These are phyloP conservation scores for Octodonta nipae DNA, from an alignment of 2,888 invertebrate species.

Conservation along the genomic window DNA sequence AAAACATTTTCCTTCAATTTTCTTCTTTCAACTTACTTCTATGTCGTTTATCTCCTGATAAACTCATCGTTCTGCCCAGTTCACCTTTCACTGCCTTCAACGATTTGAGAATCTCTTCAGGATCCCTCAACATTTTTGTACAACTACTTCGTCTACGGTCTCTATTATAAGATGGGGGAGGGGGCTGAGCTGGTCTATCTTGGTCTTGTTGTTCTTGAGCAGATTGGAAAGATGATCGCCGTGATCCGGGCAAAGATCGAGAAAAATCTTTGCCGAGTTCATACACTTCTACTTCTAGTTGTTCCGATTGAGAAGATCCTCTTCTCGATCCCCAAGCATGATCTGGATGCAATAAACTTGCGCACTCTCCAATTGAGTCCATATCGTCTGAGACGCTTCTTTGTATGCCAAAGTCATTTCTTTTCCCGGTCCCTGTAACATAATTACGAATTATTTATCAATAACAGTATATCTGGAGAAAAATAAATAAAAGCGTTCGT, in stretches of 20 bases:
- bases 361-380: conserved; percentile 59
- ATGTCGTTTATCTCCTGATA: conserved; percentile 50
- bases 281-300: conserved; percentile 63
- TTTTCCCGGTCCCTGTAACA: conserved; percentile 44
- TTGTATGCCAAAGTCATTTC: conserved; percentile 61
- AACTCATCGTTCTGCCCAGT: conserved; percentile 68
- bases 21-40: conserved; percentile 35
- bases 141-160: conserved; percentile 71
- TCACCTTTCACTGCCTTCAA: conserved; percentile 72
- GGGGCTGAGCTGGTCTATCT: conserved; percentile 39
- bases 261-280: conserved; percentile 77
- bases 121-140: conserved; percentile 58
- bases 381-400: conserved; percentile 62
- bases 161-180: conserved; percentile 44
- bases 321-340: conserved; percentile 70
- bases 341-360: conserved; percentile 71
- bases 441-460: too few relatives aligned
- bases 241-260: conserved; percentile 69
- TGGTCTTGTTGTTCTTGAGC: conserved; percentile 37
- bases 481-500: too few relatives aligned
- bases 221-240: conserved; percentile 70
- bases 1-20: too few relatives aligned
- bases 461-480: too few relatives aligned
- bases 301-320: conserved; percentile 82
- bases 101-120: conserved; percentile 70